Percentiles rank a stretch among this genome's conserved stretches.
Conservation (phyloP, 2,888 invertebrate species). For the Nemurella pictetii region DNA sequence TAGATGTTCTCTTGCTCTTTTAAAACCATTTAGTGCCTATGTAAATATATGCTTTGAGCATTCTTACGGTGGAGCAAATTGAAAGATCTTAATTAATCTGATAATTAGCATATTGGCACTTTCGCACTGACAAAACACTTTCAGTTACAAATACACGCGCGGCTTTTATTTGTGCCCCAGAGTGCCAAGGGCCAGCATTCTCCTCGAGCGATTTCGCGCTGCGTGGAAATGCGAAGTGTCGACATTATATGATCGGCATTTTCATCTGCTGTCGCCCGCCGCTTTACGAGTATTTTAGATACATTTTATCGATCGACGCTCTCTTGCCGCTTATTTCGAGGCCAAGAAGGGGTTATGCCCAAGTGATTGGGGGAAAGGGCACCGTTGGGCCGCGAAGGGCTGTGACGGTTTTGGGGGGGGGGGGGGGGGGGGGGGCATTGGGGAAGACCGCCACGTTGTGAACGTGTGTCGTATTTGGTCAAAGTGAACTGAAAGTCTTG, state of each 20-base stretch:
- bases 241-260: not conserved
- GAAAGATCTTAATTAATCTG: not conserved
- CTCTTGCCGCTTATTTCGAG: not conserved
- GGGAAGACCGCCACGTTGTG: not conserved
- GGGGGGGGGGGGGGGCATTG: slow-evolving; percentile 3
- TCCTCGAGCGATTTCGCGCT: not conserved
- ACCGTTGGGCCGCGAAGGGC: not conserved
- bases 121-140: not conserved
- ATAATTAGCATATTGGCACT: not conserved
- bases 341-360: slow-evolving; percentile 8
- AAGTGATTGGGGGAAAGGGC: slow-evolving; percentile 8
- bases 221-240: not conserved
- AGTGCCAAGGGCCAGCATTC: not conserved
- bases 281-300: slow-evolving; percentile 2
- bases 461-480: slow-evolving; percentile 17
- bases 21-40: not conserved
- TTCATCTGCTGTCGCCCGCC: not conserved
- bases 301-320: slow-evolving; percentile 11
- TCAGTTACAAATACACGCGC: not conserved
- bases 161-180: not conserved
- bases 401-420: not conserved
- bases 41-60: not conserved
- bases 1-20: not conserved
- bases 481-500: slow-evolving; percentile 16
- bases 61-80: not conserved